Conservation (phyloP, 2,797 vertebrate species). For the Rhynchotus rufescens region DNA sequence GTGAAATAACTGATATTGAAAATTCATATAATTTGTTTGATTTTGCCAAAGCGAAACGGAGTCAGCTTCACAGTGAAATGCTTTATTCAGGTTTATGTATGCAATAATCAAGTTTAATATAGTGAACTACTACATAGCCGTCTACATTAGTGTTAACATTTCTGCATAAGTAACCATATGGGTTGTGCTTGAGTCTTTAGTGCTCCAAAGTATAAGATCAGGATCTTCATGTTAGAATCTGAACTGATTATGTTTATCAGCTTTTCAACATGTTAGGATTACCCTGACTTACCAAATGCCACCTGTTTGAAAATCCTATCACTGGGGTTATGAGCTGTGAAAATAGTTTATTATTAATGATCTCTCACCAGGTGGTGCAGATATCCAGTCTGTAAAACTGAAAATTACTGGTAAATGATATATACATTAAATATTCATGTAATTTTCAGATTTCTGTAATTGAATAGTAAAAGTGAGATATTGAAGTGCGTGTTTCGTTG, state of each 20-base stretch:
- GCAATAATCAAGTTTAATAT: background rate
- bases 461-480: background rate
- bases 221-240: background rate
- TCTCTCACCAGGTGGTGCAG: background rate
- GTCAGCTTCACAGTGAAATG: background rate
- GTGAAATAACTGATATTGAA: background rate
- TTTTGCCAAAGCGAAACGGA: background rate
- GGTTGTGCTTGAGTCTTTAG: background rate
- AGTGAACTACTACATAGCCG: background rate
- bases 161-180: background rate
- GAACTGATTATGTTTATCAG: background rate
- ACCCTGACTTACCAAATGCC: background rate
- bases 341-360: background rate
- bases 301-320: slow-evolving; percentile 3
- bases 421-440: background rate
- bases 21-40: background rate
- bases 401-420: background rate
- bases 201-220: background rate
- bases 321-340: background rate
- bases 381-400: background rate
- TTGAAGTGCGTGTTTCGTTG: background rate
- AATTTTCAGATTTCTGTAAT: background rate
- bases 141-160: background rate
- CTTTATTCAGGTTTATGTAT: background rate
- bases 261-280: background rate